Evolutionary conservation across 2,797 vertebrate species (phyloP).

Genomic region (Gallinago stenura): DNA sequence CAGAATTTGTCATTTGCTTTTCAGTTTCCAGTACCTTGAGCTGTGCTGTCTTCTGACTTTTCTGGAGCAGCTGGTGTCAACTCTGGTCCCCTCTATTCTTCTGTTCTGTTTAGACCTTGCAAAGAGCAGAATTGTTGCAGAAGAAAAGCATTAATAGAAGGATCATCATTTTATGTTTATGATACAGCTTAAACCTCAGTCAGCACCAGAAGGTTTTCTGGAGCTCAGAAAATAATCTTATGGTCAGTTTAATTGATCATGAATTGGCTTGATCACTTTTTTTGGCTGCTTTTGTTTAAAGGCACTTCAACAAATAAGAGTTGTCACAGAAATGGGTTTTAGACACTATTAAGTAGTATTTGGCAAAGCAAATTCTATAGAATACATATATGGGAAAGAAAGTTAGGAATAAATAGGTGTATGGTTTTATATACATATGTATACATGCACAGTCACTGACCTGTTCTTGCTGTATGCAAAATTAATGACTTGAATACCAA

Average conservation of each 20-base stretch:
- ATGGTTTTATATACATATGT: neutral
- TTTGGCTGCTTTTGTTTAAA: neutral
- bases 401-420: neutral
- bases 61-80: neutral
- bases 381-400: neutral
- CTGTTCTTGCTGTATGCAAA: neutral
- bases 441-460: neutral
- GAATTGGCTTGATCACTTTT: neutral
- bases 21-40: neutral
- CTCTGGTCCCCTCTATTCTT: neutral
- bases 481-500: neutral
- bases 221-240: neutral
- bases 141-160: neutral
- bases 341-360: neutral
- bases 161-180: neutral
- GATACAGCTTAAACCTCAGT: neutral
- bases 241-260: neutral
- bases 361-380: neutral
- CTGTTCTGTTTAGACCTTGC: neutral
- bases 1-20: neutral
- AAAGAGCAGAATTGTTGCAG: neutral
- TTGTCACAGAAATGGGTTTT: neutral
- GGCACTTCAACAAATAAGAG: neutral
- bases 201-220: neutral
- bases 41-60: neutral